Conservation (phyloP, 2,797 vertebrate species). For the Lutjanus campechanus region DNA sequence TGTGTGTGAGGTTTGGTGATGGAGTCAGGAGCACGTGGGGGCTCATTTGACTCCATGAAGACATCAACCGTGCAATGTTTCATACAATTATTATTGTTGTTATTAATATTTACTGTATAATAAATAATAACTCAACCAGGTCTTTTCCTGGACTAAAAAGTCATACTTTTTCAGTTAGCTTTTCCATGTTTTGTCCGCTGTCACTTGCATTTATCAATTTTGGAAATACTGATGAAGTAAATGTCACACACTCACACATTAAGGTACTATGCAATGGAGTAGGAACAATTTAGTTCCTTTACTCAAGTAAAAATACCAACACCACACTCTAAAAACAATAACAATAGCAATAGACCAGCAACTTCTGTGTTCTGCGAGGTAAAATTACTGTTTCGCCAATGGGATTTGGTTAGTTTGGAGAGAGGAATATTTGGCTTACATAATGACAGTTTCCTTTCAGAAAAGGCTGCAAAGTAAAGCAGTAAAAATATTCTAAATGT, state of each 20-base stretch:
- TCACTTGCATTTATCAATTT: slow-evolving; percentile 13
- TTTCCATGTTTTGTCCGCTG: not conserved
- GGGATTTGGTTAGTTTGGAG: too few relatives aligned
- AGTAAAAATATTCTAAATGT: too few relatives aligned
- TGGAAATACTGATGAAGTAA: not conserved
- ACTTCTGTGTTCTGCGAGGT: too few relatives aligned
- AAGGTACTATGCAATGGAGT: not conserved
- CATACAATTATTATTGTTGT: not conserved
- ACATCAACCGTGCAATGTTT: slow-evolving; percentile 17
- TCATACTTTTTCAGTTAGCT: not conserved
- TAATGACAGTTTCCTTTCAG: too few relatives aligned
- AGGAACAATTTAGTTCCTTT: too few relatives aligned
- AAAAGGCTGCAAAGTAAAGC: too few relatives aligned
- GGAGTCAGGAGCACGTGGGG: slow-evolving; percentile 78
- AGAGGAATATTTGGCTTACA: too few relatives aligned
- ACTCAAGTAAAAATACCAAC: too few relatives aligned
- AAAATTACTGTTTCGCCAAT: too few relatives aligned
- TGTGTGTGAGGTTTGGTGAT: slow-evolving; percentile 44
- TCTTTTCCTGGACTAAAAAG: not conserved
- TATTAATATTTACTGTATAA: too few relatives aligned
- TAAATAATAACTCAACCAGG: not conserved
- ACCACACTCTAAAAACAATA: too few relatives aligned
- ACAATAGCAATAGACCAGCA: too few relatives aligned
- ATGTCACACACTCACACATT: not conserved
- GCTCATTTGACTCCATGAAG: slow-evolving; percentile 68